A percentile compares a stretch with the other conserved stretches of the same genome.
Conservation (phyloP, 1,140 invertebrate species). For the Cyphomyrmex costatus region DNA sequence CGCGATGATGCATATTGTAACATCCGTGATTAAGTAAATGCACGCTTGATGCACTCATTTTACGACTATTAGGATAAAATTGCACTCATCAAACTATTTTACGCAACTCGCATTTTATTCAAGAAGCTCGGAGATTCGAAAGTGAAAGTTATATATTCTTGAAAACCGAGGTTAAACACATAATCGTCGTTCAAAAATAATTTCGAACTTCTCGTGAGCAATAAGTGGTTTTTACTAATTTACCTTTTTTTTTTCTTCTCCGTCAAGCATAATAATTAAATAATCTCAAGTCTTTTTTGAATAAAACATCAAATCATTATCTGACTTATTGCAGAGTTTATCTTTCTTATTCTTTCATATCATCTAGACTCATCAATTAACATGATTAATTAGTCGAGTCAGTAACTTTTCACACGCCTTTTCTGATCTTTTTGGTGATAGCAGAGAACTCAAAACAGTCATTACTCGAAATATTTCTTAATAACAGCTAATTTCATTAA, state of each 20-base stretch:
- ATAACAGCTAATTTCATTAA: constrained; percentile 57
- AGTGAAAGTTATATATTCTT: not conserved
- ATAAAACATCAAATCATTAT: constrained; percentile 48
- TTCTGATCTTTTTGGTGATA: constrained; percentile 40
- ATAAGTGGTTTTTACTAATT: constrained; percentile 1
- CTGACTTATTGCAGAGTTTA: constrained; percentile 1
- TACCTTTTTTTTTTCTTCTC: not conserved
- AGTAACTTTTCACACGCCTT: constrained; percentile 22
- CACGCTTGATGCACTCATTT: constrained; percentile 10
- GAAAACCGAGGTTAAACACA: not conserved
- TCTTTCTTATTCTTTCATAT: constrained; percentile 6
- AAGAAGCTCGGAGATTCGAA: constrained; percentile 10
- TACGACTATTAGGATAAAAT: constrained; percentile 24
- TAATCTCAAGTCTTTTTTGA: constrained; percentile 3
- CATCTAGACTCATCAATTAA: constrained; percentile 15
- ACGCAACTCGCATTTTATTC: constrained; percentile 24
- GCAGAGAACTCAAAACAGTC: constrained; percentile 39
- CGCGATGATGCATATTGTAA: constrained; percentile 67
- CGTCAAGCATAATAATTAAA: constrained; percentile 26
- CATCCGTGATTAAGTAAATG: constrained; percentile 31
- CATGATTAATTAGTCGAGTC: constrained; percentile 31
- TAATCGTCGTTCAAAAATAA: not conserved
- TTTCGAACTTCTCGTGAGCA: not conserved
- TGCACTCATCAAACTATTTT: constrained; percentile 16
- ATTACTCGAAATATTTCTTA: constrained; percentile 58